These are phyloP conservation scores for Nestor notabilis DNA, from an alignment of 2,113 vertebrate species.

Conservation along the genomic window DNA sequence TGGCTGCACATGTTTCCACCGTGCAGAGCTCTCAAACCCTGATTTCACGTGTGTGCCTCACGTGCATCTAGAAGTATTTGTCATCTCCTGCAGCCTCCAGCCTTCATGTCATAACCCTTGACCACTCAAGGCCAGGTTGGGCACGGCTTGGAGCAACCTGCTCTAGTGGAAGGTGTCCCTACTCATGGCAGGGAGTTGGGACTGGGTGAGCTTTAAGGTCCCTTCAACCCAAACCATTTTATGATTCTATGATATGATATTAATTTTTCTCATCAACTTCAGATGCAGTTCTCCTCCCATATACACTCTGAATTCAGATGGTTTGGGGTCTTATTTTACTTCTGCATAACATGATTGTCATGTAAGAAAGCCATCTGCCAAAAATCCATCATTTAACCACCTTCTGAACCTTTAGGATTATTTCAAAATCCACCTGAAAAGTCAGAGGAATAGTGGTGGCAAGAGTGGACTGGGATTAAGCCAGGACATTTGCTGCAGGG, in stretches of 20 bases:
- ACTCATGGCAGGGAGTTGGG: background rate
- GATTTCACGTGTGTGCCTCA: background rate
- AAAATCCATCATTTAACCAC: background rate
- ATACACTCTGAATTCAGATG: background rate
- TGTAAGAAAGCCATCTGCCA: background rate
- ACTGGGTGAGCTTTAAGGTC: background rate
- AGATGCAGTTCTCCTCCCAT: background rate
- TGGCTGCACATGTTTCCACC: background rate
- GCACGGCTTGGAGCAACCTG: background rate
- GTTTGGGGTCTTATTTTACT: background rate
- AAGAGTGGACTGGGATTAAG: background rate
- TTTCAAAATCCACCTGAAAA: background rate
- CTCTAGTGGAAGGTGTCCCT: background rate
- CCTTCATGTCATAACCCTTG: background rate
- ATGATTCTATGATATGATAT: background rate
- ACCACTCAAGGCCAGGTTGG: background rate
- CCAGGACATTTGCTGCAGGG: background rate
- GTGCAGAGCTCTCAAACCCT: background rate
- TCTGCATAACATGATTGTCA: background rate
- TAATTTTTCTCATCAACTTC: background rate
- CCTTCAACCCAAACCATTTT: background rate
- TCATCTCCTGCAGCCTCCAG: background rate
- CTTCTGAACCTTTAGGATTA: background rate
- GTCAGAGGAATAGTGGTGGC: background rate
- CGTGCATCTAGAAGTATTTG: background rate